These are phyloP conservation scores for Pristionchus maxplancki DNA, from an alignment of 2,888 invertebrate species.

Conservation along the genomic window DNA sequence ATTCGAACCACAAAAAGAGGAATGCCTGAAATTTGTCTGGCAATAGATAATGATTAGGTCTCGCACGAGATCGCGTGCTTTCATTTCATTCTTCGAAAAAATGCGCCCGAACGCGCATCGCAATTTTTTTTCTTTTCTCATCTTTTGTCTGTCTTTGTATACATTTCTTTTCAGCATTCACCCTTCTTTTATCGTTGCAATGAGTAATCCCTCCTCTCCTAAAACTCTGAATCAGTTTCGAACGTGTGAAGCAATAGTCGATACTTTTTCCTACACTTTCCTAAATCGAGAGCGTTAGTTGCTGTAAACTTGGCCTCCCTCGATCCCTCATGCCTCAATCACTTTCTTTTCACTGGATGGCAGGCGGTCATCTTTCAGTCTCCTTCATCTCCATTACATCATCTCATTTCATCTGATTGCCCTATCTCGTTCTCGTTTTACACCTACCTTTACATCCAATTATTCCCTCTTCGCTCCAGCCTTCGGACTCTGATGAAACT, in stretches of 20 bases:
- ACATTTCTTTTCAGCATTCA: constrained; percentile 7
- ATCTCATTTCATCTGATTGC: constrained; percentile 11
- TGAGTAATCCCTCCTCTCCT: constrained; percentile 19
- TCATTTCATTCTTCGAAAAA: not conserved
- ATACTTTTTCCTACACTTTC: not conserved
- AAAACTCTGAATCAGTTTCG: not conserved
- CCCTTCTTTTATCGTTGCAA: constrained; percentile 4
- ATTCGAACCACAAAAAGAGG: too few relatives aligned
- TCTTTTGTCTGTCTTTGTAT: not conserved
- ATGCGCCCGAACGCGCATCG: constrained; percentile 15
- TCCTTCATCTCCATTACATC: constrained; percentile 33
- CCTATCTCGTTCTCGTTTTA: not conserved
- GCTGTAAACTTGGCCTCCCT: not conserved
- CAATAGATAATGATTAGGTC: not conserved
- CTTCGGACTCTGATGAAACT: not conserved
- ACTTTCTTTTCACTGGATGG: not conserved
- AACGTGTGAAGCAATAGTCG: not conserved
- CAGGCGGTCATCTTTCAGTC: constrained; percentile 40
- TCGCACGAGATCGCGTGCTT: not conserved
- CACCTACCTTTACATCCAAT: constrained; percentile 12
- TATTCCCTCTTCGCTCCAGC: not conserved
- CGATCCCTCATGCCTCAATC: constrained; percentile 6
- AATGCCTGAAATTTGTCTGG: not conserved
- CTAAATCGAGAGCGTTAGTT: not conserved
- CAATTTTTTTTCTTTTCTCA: not conserved